These are phyloP conservation scores for Branchellion lobata DNA, from an alignment of 2,888 invertebrate species.

Conservation along the genomic window DNA sequence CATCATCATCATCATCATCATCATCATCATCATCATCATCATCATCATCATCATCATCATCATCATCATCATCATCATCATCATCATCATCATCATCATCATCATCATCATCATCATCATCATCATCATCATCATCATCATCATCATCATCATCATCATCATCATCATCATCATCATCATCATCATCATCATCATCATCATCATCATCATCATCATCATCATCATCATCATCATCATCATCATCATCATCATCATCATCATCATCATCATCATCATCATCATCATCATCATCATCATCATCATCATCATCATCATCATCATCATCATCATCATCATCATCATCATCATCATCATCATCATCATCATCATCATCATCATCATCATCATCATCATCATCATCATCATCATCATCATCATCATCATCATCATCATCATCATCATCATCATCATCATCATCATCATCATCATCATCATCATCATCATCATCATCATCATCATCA, in stretches of 20 bases:
- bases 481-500: not conserved
- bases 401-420: slow-evolving; percentile 37
- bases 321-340: not conserved
- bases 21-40: not conserved
- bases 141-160: not conserved
- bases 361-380: not conserved
- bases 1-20: not conserved
- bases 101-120: not conserved
- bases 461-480: not conserved
- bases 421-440: not conserved
- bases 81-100: not conserved
- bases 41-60: not conserved
- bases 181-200: not conserved
- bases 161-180: not conserved
- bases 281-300: not conserved
- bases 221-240: not conserved
- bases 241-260: not conserved
- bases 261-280: not conserved
- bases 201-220: not conserved
- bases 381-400: slow-evolving; percentile 32
- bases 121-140: not conserved
- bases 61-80: not conserved
- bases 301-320: not conserved
- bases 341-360: not conserved
- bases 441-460: not conserved